Base-by-base conservation (phyloP, 2,113 vertebrate species). In the Balaenoptera acutorostrata region DNA sequence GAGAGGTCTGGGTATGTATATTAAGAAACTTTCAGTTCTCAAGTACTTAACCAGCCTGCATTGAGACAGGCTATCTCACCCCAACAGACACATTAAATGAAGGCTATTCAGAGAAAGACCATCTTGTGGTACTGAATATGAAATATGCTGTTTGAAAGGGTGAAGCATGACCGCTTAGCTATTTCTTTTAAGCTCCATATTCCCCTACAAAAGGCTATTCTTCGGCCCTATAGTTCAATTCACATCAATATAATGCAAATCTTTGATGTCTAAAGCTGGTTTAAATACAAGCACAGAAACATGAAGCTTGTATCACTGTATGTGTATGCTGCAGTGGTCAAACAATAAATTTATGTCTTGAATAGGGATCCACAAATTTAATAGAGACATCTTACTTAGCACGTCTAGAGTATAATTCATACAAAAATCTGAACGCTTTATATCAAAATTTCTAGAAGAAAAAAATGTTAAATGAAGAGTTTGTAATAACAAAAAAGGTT, bases 171-270 rank as follows among this genome's bases (percentile, higher is more conserved):
- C 69, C 80, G 81, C 69, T 93, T 68, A 92, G 46, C 90, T 85
- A 39, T 95, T 92, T 92, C 90, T 94, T 96, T 90, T 77, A 87
- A 96, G 84, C 52, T 94, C 55, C 11, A 21, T 88, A 88, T 84
- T 29, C 61, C 27, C 20, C 66, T 63, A 95, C 93, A 94, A 95
- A 97, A 89, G 59, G 23, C 74, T 93, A 68, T 97, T 97, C 89
- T 95, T 95, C 29, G 69, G 29, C 63, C 69, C 52, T 31, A 12
- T 39, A 83, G 74, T 80, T 96, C 86, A 92, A 29, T 71, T 96
- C 86, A 92, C 74, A 64, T 80, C 31, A 97, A 64, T 59, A 93
- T 93, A 97, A 97, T 96, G 68, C 49, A 23, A 69, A 93, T 88
- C 88, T 96, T 81, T 95, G 92, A 92, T 89, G 82, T 95, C 36